A percentile compares a stretch with the other conserved stretches of the same genome.
phyloP scores from a whole-genome alignment of 1,140 invertebrate species.

The Drosophila guanche region DNA sequence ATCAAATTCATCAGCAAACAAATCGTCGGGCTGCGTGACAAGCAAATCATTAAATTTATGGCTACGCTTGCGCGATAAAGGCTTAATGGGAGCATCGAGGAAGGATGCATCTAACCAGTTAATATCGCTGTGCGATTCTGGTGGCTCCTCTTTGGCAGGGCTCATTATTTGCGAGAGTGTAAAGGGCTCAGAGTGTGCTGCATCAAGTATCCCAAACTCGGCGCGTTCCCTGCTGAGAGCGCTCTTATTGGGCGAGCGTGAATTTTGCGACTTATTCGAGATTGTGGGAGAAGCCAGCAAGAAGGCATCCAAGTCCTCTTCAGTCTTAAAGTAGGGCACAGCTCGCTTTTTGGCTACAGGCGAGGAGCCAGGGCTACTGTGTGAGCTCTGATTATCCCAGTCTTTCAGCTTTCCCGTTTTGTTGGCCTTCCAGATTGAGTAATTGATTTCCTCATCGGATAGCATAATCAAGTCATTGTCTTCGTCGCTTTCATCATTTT shows the following conservation, averaged over 20 bases:
- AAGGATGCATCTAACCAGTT: constrained; percentile 72
- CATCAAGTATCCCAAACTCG: constrained; percentile 76
- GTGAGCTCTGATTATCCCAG: constrained; percentile 4
- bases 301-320: constrained; percentile 53
- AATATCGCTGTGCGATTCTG: constrained; percentile 26
- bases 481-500: constrained; percentile 37
- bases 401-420: constrained; percentile 27
- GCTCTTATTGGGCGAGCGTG: constrained; percentile 54
- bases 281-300: constrained; percentile 9
- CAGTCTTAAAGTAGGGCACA: constrained; percentile 48
- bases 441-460: constrained; percentile 82
- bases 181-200: constrained; percentile 55
- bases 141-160: background rate
- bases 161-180: constrained; percentile 42
- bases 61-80: constrained; percentile 42
- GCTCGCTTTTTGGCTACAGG: constrained; percentile 17
- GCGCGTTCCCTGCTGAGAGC: constrained; percentile 64
- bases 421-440: constrained; percentile 79
- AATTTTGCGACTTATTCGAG: constrained; percentile 24
- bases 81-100: constrained; percentile 52
- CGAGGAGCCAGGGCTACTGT: constrained; percentile 8
- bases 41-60: constrained; percentile 65
- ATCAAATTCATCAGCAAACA: constrained; percentile 46
- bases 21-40: constrained; percentile 3
- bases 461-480: constrained; percentile 56